Percentiles rank a stretch among this genome's conserved stretches.
Evolutionary conservation across 2,113 vertebrate species (phyloP).

Genomic region (Sinosuthora webbiana): DNA sequence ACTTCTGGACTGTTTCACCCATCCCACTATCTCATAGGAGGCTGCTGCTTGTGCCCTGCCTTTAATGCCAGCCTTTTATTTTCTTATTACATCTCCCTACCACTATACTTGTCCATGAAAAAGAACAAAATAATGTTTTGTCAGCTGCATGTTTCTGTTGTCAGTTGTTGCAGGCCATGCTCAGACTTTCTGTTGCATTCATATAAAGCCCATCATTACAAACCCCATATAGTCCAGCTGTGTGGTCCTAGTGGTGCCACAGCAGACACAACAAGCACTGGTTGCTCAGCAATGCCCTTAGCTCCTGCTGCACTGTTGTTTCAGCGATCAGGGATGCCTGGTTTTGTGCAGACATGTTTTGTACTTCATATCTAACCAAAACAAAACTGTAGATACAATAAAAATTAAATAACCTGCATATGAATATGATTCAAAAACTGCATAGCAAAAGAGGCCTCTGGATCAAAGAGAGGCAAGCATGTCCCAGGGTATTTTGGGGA

Average conservation of each 20-base stretch:
- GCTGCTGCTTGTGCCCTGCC: neutral
- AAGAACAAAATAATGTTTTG: neutral
- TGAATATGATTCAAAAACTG: neutral
- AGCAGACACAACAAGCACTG: slow-evolving; percentile 1
- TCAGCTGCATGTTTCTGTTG: neutral
- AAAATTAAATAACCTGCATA: neutral
- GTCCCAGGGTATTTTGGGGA: neutral
- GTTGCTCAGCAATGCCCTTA: neutral
- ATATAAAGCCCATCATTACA: neutral
- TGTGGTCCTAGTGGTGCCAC: neutral
- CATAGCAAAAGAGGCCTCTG: neutral
- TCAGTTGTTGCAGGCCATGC: neutral
- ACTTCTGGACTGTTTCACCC: neutral
- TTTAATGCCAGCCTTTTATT: neutral
- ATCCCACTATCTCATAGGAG: neutral
- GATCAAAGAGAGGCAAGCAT: neutral
- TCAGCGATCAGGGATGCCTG: neutral
- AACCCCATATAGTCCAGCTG: neutral
- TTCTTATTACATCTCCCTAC: neutral
- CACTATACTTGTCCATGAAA: neutral
- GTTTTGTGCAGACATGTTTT: neutral
- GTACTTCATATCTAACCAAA: neutral
- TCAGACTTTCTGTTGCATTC: neutral
- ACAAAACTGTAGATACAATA: neutral
- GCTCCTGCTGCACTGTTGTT: neutral